These are phyloP conservation scores for Neodontobutis hainanensis DNA, from an alignment of 2,113 vertebrate species.

Conservation along the genomic window DNA sequence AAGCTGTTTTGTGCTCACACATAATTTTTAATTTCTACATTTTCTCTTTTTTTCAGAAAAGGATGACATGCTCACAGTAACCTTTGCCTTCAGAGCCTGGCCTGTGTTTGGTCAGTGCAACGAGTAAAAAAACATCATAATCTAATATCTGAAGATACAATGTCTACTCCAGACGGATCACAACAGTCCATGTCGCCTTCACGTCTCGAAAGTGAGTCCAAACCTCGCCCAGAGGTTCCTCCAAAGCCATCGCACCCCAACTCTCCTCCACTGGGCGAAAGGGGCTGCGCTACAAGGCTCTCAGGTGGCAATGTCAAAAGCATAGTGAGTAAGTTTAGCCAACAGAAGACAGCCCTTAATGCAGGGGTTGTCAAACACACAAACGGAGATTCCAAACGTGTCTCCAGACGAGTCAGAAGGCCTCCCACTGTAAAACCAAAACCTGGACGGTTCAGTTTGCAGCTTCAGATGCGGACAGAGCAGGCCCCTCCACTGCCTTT, in stretches of 20 bases:
- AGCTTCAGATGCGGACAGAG: slow-evolving; percentile 4
- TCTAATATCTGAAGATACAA: slow-evolving; percentile 31
- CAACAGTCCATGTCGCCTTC: not conserved
- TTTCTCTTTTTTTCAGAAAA: slow-evolving; percentile 32
- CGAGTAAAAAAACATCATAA: slow-evolving; percentile 14
- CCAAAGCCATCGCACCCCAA: slow-evolving; percentile 35
- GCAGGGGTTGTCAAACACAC: not conserved
- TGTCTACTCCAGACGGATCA: slow-evolving; percentile 68
- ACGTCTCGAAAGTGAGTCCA: slow-evolving; percentile 50
- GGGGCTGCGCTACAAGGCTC: not conserved
- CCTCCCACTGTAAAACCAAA: slow-evolving; percentile 66
- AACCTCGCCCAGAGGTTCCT: slow-evolving; percentile 55
- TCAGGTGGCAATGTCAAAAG: slow-evolving; percentile 71
- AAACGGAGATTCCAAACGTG: not conserved
- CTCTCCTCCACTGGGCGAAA: slow-evolving; percentile 18
- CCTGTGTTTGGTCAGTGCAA: slow-evolving; percentile 45
- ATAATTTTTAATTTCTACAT: not conserved
- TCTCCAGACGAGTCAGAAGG: slow-evolving; percentile 12
- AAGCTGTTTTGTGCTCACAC: not conserved
- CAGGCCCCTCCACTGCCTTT: slow-evolving; percentile 63
- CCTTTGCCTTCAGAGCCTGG: slow-evolving; percentile 36
- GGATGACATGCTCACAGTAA: slow-evolving; percentile 30
- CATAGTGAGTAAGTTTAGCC: slow-evolving; percentile 73
- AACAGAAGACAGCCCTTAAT: slow-evolving; percentile 2
- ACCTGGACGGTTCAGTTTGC: slow-evolving; percentile 7